Conservation (phyloP, 2,888 invertebrate species). For the Amitus sp. region DNA sequence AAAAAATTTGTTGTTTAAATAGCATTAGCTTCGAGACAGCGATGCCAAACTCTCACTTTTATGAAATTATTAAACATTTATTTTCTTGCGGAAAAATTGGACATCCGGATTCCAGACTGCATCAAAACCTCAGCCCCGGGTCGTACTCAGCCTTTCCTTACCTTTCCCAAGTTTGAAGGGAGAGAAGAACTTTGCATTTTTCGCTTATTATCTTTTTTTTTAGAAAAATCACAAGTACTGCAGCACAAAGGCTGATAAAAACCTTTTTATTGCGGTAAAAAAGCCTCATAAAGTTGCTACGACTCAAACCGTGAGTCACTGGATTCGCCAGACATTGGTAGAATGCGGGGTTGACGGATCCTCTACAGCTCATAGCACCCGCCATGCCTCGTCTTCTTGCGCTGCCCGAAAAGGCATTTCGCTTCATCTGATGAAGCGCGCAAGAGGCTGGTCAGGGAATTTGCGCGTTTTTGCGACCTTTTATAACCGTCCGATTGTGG, state of each 20-base stretch:
- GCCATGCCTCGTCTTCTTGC: neutral
- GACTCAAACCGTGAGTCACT: neutral
- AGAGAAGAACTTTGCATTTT: conserved; percentile 14
- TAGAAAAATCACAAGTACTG: too few relatives aligned
- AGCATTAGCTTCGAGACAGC: conserved; percentile 30
- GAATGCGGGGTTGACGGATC: neutral
- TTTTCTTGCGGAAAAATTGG: neutral
- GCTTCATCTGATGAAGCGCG: neutral
- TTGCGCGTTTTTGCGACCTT: neutral
- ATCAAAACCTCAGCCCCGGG: conserved; percentile 4
- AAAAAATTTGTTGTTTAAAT: conserved; percentile 32
- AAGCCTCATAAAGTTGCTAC: neutral
- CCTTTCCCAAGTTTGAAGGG: conserved; percentile 9
- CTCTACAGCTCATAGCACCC: neutral
- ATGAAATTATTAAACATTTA: conserved; percentile 25
- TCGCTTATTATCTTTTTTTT: neutral
- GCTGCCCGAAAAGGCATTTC: neutral
- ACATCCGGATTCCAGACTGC: conserved; percentile 17
- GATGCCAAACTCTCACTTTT: conserved; percentile 28
- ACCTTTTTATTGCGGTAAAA: neutral
- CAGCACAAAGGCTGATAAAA: neutral
- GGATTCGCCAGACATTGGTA: neutral
- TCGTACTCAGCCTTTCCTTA: conserved; percentile 10
- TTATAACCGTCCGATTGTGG: neutral
- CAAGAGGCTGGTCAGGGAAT: neutral